Conservation (phyloP, 2,113 vertebrate genomes). For the Neogobius melanostomus region DNA sequence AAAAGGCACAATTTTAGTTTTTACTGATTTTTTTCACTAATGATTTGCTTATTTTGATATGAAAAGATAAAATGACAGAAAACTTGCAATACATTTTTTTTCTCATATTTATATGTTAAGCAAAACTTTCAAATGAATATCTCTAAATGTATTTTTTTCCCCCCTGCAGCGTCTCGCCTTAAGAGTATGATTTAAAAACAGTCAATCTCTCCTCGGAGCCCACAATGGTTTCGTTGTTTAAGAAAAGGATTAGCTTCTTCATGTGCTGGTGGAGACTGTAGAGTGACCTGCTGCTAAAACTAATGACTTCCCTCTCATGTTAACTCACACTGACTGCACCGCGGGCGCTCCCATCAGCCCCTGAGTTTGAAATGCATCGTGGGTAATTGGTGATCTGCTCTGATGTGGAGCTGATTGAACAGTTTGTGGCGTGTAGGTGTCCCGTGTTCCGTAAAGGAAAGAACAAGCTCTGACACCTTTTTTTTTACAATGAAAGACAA, state of each 20-base stretch:
- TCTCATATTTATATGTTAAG: too few relatives aligned
- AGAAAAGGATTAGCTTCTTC: slow-evolving; percentile 1
- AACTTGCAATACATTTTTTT: too few relatives aligned
- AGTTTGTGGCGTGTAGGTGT: not conserved
- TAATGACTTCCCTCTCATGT: slow-evolving; percentile 10
- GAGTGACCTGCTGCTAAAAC: not conserved
- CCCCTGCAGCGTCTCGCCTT: too few relatives aligned
- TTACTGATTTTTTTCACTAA: too few relatives aligned
- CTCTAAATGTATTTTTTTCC: too few relatives aligned
- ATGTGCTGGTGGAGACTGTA: not conserved
- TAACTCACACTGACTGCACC: slow-evolving; percentile 5
- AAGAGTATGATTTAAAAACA: too few relatives aligned
- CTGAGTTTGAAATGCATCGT: not conserved
- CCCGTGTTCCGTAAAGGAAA: not conserved
- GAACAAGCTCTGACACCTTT: too few relatives aligned
- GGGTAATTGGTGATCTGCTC: slow-evolving; percentile 1
- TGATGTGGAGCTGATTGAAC: not conserved
- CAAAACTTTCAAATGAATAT: too few relatives aligned
- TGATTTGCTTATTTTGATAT: too few relatives aligned
- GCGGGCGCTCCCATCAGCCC: not conserved
- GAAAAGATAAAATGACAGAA: too few relatives aligned
- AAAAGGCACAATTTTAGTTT: too few relatives aligned
- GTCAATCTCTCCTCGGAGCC: too few relatives aligned
- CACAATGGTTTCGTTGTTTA: not conserved
- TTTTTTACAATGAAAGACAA: not conserved